A percentile compares a stretch with the other conserved stretches of the same genome.
Evolutionary conservation across 2,888 invertebrate genomes (phyloP).

Genomic region (Lithosia quadra): DNA sequence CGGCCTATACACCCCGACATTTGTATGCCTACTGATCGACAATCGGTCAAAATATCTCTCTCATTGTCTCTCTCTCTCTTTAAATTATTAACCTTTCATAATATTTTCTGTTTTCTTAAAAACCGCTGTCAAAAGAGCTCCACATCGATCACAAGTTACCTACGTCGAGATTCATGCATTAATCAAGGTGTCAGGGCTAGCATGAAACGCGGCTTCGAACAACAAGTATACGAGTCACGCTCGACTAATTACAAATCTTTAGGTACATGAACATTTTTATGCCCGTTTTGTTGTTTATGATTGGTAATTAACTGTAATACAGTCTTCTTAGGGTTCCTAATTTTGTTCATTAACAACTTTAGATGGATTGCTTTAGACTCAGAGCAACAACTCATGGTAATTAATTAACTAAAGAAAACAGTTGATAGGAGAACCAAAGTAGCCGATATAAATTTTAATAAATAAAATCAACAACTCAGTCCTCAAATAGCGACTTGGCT

Average conservation of each 20-base stretch:
- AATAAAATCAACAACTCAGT: too few relatives aligned
- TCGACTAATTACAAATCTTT: slow-evolving; percentile 21
- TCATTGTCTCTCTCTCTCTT: too few relatives aligned
- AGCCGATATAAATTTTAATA: too few relatives aligned
- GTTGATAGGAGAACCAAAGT: too few relatives aligned
- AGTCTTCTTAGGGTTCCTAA: background rate
- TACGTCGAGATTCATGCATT: slow-evolving; percentile 32
- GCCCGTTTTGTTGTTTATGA: background rate
- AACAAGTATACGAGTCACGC: slow-evolving; percentile 32
- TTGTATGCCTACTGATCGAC: too few relatives aligned
- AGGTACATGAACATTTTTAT: background rate
- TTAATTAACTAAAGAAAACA: background rate
- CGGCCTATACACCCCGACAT: too few relatives aligned
- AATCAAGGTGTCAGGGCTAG: slow-evolving; percentile 33
- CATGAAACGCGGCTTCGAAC: slow-evolving; percentile 31
- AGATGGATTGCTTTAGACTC: too few relatives aligned
- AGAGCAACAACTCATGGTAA: too few relatives aligned
- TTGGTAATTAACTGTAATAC: background rate
- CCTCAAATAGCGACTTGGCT: too few relatives aligned
- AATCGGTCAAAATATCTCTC: too few relatives aligned
- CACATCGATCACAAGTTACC: slow-evolving; percentile 14
- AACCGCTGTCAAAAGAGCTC: background rate
- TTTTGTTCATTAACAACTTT: background rate
- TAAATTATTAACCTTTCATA: too few relatives aligned
- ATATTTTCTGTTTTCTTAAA: background rate